Conservation (phyloP, 2,113 vertebrate genomes). For the Aphelocoma coerulescens region DNA sequence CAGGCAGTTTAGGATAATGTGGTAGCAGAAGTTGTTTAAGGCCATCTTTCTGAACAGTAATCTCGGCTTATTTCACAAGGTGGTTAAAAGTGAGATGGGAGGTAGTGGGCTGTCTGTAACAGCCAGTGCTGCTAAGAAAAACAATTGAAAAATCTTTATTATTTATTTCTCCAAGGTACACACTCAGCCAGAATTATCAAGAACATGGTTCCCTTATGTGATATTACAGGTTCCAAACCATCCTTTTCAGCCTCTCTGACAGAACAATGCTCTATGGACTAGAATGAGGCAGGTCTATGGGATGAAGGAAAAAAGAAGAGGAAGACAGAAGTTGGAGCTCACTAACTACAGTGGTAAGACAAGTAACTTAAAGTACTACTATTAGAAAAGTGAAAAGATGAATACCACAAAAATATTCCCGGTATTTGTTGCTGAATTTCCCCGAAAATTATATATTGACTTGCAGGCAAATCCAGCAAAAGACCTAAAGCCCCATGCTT, state of each 20-base stretch:
- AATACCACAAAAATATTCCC: neutral
- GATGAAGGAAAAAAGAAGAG: neutral
- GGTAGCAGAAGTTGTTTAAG: neutral
- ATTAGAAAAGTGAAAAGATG: neutral
- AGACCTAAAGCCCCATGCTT: neutral
- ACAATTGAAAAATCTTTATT: neutral
- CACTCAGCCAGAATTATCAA: neutral
- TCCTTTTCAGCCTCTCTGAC: neutral
- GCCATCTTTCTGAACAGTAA: neutral
- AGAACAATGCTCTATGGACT: neutral
- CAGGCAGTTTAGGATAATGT: neutral
- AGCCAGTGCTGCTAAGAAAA: neutral
- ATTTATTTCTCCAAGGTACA: neutral
- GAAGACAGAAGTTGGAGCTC: neutral
- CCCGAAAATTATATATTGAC: neutral
- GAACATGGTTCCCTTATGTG: neutral
- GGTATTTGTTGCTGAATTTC: neutral
- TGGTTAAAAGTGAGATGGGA: neutral
- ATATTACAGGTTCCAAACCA: neutral
- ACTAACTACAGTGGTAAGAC: neutral
- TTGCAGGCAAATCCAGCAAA: neutral
- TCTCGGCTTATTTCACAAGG: neutral
- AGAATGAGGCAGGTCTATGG: neutral
- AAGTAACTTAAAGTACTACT: neutral
- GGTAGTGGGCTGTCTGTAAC: neutral